Evolutionary conservation across 2,113 vertebrate species (phyloP).

Genomic region (Amblyopsis rosae): DNA sequence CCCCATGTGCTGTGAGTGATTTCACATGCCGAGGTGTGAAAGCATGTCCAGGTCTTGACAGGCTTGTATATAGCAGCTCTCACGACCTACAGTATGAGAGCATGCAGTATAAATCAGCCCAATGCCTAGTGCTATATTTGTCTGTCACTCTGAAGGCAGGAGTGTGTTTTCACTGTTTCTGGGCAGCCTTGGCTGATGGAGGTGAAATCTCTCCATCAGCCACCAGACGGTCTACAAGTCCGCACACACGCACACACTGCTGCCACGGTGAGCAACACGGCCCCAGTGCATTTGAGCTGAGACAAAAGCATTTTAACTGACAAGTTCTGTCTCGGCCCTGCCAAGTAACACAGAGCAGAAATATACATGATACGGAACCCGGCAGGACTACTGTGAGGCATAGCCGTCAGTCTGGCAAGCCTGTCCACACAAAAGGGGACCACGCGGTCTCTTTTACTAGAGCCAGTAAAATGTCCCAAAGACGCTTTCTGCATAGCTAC

Average conservation of each 20-base stretch:
- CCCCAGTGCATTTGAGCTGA: conserved; percentile 30
- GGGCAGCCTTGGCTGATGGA: not conserved
- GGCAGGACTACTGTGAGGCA: conserved; percentile 67
- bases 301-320: conserved; percentile 64
- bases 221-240: conserved; percentile 20
- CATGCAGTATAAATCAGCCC: not conserved
- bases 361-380: conserved; percentile 75
- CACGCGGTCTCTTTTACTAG: conserved; percentile 72
- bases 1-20: conserved; percentile 16
- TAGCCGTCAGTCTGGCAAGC: conserved; percentile 69
- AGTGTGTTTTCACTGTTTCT: conserved; percentile 35
- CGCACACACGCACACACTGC: conserved; percentile 35
- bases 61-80: not conserved
- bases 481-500: conserved; percentile 64
- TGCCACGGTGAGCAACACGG: conserved; percentile 62
- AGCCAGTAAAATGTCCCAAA: conserved; percentile 74
- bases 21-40: conserved; percentile 22
- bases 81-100: conserved; percentile 4
- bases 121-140: not conserved
- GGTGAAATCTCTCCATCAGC: conserved; percentile 20
- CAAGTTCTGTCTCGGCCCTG: conserved; percentile 35
- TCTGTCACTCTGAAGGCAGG: conserved; percentile 8
- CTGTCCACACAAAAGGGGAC: conserved; percentile 62
- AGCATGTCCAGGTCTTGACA: conserved; percentile 37
- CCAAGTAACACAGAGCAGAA: conserved; percentile 74